phyloP scores from a whole-genome alignment of 2,888 invertebrate genomes.

The Helleia helle region DNA sequence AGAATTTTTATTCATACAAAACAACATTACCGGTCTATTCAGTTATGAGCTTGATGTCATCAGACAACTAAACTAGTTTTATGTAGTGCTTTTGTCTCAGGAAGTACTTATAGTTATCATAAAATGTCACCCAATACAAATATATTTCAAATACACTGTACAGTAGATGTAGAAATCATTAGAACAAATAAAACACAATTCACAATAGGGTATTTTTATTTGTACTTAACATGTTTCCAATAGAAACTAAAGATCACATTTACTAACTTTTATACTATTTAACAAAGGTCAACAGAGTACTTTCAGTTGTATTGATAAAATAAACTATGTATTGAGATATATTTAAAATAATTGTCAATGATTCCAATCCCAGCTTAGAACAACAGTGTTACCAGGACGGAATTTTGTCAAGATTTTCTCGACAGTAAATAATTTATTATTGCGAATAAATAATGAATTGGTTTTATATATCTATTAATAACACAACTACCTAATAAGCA shows the following conservation, averaged over 20 bases:
- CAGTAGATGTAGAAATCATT: no score
- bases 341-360: background rate
- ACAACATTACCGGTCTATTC: no score
- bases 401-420: background rate
- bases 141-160: no score
- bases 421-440: background rate
- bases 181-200: conserved; percentile 1
- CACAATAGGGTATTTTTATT: conserved; percentile 10
- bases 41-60: no score
- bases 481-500: background rate
- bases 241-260: conserved; percentile 7
- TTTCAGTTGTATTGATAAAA: background rate
- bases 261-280: conserved; percentile 6
- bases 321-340: background rate
- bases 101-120: no score
- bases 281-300: background rate
- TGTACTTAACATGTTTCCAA: conserved; percentile 10
- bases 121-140: no score
- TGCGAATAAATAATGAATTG: background rate
- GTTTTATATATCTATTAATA: background rate
- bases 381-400: conserved; percentile 9
- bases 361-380: conserved; percentile 2
- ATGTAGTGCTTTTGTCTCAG: no score
- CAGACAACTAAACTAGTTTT: no score
- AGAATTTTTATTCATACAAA: no score